Evolutionary conservation across 2,797 vertebrate species (phyloP), one percentile per base, ranked within the genome.

Genomic region (Coilia nasus): DNA sequence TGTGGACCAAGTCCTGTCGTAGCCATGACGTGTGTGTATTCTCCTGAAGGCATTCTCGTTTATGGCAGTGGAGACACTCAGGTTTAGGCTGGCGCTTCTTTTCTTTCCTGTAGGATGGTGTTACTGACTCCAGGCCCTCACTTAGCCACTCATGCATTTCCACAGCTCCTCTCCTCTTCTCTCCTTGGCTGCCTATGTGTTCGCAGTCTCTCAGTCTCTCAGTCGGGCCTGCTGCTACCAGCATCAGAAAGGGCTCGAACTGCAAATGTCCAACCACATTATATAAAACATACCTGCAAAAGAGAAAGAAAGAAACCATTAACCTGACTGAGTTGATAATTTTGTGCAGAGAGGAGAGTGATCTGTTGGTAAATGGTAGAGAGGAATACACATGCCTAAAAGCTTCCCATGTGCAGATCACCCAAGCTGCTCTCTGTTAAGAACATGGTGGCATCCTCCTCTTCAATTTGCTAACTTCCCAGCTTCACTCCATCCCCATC

Each of bases 1-100:
- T 67, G 83, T 85, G 83, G 87, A 87, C 75, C 86, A 88, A 83
- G 57, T 78, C 83, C 41, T 83, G 31, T 44, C 9, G 44, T 23
- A 9, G 5, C 57, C 28, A 23, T 41, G 59, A 15, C 35, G 71
- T 44, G 71, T 7, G 71, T 41, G 71, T 78, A n/a, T 78, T 78
- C 71, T n/a, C 41, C 71, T 71, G 64, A 71, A 17, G 64, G 64
- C 64, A 31, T 71, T 35, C 64, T 71, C 64, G 28, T 44, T 44
- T 17, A 35, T 35, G 71, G 17, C 44, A 44, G 44, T 57, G 78
- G 50, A 62, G 31, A 78, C 31, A 31, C 71, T 78, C 71, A 78
- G 71, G 71, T 78, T 41, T 44, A 78, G 71, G 71, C 35, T 78
- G 19, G 41, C 7, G 17, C 6, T 44, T 44, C 19, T 44, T 41